Conservation (phyloP, 2,888 invertebrate genomes). For the Drosophila lutescens region DNA sequence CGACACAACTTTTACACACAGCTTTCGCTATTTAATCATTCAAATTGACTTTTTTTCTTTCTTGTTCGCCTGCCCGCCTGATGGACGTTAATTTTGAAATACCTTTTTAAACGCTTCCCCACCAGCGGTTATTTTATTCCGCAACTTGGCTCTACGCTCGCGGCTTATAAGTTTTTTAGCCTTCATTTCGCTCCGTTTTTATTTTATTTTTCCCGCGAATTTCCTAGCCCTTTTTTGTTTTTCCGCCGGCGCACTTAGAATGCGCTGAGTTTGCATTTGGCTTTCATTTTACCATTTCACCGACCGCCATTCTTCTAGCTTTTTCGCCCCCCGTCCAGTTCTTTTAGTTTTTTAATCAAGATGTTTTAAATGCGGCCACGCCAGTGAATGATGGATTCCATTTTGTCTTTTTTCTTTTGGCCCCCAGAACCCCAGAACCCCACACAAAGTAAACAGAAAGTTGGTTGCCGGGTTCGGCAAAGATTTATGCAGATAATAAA, state of each 20-base stretch:
- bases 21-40: slow-evolving; percentile 75
- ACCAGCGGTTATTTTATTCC: slow-evolving; percentile 13
- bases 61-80: slow-evolving; percentile 46
- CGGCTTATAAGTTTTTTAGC: slow-evolving; percentile 73
- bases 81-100: slow-evolving; percentile 75
- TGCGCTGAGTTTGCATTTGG: slow-evolving; percentile 71
- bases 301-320: slow-evolving; percentile 40
- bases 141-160: slow-evolving; percentile 67
- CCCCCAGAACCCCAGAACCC: slow-evolving; percentile 4
- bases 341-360: slow-evolving; percentile 76
- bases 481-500: slow-evolving; percentile 78
- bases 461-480: slow-evolving; percentile 56
- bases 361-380: slow-evolving; percentile 72
- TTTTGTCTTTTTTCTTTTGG: slow-evolving; percentile 19
- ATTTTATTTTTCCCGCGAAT: slow-evolving; percentile 40
- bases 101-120: slow-evolving; percentile 60
- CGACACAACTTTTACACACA: slow-evolving; percentile 47
- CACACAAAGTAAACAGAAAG: slow-evolving; percentile 67
- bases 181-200: slow-evolving; percentile 34
- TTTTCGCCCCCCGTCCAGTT: slow-evolving; percentile 17
- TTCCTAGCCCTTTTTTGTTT: slow-evolving; percentile 59
- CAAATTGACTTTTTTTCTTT: slow-evolving; percentile 73
- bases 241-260: slow-evolving; percentile 62
- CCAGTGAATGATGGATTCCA: slow-evolving; percentile 72
- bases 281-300: slow-evolving; percentile 64